Evolutionary conservation across 2,888 invertebrate genomes (phyloP), one percentile per base, ranked within the genome.

Genomic region (Drosophila anceps): DNA sequence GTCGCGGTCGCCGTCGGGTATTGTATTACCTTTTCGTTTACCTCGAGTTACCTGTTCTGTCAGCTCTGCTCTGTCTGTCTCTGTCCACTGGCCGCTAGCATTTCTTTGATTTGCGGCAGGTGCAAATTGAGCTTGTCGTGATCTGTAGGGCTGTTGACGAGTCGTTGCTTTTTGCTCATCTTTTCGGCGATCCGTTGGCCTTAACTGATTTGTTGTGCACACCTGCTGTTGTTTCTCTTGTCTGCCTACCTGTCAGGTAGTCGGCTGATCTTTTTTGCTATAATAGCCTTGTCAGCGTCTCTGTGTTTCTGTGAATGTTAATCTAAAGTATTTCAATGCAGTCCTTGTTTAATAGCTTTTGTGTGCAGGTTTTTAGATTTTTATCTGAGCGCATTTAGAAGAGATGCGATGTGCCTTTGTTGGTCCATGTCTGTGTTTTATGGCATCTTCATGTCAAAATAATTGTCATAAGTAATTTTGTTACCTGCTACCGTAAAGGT

Each of bases 81-180:
- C 15, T 24, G 51, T 51, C 43, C 51, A 48, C 51, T 55, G 27
- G 43, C 37, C 41, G 27, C 41, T 46, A 12, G 33, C 29, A 73
- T 71, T 82, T 71, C 82, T 86, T 86, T 86, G 86, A 86, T 86
- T 86, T 88, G 88, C 71, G 81, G 83, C 87, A 88, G 87, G 87
- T 88, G 87, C 87, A 87, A 88, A 76, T 60, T 80, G 72, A 55
- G 64, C 44, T 61, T 57, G 68, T 73, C 72, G 55, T 67, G 73
- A 73, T 60, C 77, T 43, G 72, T 20, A 68, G 37, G 33, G 27
- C 64, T 48, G 76, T 73, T 72, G 61, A 46, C 65, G 50, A 62
- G 60, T 69, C 51, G 61, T 57, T 41, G 43, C 39, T n/a, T 39
- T 61, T 48, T 55, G 18, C 41, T 41, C 20, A 50, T 50, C 43